A percentile compares a stretch with the other conserved stretches of the same genome.
Conservation (phyloP, 2,113 vertebrate genomes). For the Grantiella picta region DNA sequence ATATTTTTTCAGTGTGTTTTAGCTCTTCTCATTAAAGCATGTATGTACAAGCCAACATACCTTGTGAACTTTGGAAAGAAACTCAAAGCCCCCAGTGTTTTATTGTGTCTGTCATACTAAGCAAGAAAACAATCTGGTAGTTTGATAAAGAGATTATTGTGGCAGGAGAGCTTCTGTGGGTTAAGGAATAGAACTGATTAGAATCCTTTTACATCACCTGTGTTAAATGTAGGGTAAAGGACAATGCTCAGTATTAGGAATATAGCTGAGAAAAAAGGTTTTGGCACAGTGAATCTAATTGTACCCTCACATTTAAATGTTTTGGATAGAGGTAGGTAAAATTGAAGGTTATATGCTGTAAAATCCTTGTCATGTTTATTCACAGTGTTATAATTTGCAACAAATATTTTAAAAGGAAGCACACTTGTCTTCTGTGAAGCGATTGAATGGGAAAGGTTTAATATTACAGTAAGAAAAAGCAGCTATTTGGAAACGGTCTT, state of each 20-base stretch:
- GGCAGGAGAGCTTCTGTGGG: neutral
- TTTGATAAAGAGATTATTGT: slow-evolving; percentile 47
- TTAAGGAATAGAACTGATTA: neutral
- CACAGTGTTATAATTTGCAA: neutral
- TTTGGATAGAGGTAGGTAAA: neutral
- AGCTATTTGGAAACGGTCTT: neutral
- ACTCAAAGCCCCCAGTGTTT: slow-evolving; percentile 13
- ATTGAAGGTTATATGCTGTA: neutral
- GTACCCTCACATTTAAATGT: neutral
- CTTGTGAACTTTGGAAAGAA: slow-evolving; percentile 47
- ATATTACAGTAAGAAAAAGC: neutral
- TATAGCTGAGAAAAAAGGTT: neutral
- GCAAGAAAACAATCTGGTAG: slow-evolving; percentile 22
- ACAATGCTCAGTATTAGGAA: neutral
- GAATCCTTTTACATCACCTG: neutral
- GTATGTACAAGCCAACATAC: slow-evolving; percentile 25
- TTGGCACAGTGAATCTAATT: neutral
- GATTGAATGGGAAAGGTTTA: neutral
- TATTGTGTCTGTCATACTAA: slow-evolving; percentile 12
- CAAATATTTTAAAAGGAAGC: neutral
- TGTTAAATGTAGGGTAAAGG: neutral
- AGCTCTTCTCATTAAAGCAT: slow-evolving; percentile 21
- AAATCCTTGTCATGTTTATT: neutral
- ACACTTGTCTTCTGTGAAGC: neutral
- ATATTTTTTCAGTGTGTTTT: neutral